phyloP scores from a whole-genome alignment of 2,888 invertebrate species.

The Carabus problematicus region DNA sequence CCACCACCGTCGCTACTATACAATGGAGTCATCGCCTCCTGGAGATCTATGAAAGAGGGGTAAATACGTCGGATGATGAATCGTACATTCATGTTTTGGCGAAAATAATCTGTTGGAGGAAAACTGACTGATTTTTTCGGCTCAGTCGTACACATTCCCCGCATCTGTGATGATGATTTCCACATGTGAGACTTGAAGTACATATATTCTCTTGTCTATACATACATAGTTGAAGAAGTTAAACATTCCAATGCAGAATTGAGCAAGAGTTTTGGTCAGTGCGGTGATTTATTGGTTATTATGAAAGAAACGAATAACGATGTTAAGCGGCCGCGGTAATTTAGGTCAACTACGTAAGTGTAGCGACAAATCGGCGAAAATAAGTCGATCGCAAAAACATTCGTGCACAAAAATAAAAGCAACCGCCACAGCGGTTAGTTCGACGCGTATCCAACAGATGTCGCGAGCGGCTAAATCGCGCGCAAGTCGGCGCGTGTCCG shows the following conservation, averaged over 20 bases:
- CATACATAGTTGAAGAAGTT: too few species aligned
- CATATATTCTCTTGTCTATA: not conserved
- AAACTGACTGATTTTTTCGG: not conserved
- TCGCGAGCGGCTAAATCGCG: constrained; percentile 22
- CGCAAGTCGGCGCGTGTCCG: constrained; percentile 9
- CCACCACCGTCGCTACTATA: constrained; percentile 57
- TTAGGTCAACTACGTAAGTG: constrained; percentile 16
- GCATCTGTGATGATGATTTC: constrained; percentile 8
- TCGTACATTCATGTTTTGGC: constrained; percentile 50
- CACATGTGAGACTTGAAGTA: not conserved
- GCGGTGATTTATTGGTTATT: constrained; percentile 10
- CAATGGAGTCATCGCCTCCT: constrained; percentile 46
- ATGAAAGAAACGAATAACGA: constrained; percentile 17
- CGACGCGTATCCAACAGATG: constrained; percentile 34
- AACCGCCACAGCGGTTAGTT: constrained; percentile 12
- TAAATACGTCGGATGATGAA: too few species aligned
- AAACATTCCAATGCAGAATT: too few species aligned
- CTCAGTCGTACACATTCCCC: constrained; percentile 3
- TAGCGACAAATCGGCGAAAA: not conserved
- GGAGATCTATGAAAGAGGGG: constrained; percentile 27
- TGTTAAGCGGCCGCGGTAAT: constrained; percentile 32
- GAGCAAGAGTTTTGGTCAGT: not conserved
- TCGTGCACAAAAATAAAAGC: constrained; percentile 17
- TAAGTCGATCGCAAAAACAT: constrained; percentile 10
- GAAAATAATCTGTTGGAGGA: constrained; percentile 56